Evolutionary conservation across 2,797 vertebrate genomes (phyloP).

Genomic region (Phrynocephalus guinanensis): DNA sequence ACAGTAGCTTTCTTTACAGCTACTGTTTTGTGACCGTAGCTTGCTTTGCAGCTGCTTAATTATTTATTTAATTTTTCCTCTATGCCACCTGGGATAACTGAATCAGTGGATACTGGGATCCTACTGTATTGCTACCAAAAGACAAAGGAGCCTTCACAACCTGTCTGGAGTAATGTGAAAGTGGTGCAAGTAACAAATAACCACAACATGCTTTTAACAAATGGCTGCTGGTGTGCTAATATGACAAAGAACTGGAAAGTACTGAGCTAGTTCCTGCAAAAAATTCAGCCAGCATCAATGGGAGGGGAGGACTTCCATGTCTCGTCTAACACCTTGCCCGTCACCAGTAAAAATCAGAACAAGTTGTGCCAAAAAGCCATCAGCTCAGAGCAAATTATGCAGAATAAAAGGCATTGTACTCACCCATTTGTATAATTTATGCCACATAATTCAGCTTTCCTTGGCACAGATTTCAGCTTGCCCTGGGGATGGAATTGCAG

Average conservation of each 20-base stretch:
- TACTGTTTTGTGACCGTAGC: too few species aligned
- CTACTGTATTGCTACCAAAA: background rate
- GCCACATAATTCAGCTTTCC: background rate
- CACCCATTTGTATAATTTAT: background rate
- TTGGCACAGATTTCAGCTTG: background rate
- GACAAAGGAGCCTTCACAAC: background rate
- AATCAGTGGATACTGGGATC: too few species aligned
- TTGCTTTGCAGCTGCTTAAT: too few species aligned
- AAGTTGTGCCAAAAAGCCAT: background rate
- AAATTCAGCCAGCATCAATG: background rate
- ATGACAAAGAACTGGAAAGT: background rate
- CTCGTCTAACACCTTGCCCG: background rate
- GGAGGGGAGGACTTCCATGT: too few species aligned
- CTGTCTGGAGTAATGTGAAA: background rate
- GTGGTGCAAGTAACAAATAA: too few species aligned
- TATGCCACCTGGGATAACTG: too few species aligned
- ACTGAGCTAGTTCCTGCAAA: background rate
- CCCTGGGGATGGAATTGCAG: background rate
- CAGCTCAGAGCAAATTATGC: background rate
- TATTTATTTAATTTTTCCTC: too few species aligned
- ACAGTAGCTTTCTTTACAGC: too few species aligned
- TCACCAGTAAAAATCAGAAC: background rate
- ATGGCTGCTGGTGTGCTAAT: too few species aligned
- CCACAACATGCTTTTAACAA: too few species aligned
- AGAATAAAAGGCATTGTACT: background rate